Evolutionary conservation across 2,888 invertebrate species (phyloP).

Genomic region (Alsophila aescularia): DNA sequence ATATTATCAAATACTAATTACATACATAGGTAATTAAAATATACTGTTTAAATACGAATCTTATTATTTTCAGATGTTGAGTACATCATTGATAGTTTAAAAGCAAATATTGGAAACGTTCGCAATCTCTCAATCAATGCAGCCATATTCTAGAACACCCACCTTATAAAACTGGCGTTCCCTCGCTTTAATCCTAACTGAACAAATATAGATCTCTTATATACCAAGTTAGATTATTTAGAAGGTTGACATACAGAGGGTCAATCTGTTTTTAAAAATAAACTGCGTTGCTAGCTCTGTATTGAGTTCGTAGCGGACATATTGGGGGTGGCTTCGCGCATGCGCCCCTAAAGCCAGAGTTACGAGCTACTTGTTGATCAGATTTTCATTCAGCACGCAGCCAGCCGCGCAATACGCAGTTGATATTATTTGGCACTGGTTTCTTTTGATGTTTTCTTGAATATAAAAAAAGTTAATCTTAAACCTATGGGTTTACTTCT

Average conservation of each 20-base stretch:
- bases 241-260: not conserved
- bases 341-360: constrained; percentile 53
- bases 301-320: constrained; percentile 46
- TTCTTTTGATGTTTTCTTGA: constrained; percentile 13
- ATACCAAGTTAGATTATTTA: not conserved
- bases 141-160: constrained; percentile 6
- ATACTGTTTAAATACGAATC: not conserved
- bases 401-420: constrained; percentile 70
- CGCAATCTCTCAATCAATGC: not conserved
- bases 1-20: no score
- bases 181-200: not conserved
- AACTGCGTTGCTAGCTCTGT: constrained; percentile 20
- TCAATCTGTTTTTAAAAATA: constrained; percentile 14
- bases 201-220: not conserved
- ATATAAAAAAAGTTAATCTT: not conserved
- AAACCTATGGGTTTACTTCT: not conserved
- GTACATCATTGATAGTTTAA: not conserved
- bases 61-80: not conserved
- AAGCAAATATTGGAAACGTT: not conserved
- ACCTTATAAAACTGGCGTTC: not conserved
- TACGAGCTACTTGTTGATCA: constrained; percentile 77
- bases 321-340: constrained; percentile 56
- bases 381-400: constrained; percentile 75
- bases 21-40: no score
- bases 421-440: constrained; percentile 29